phyloP scores from a whole-genome alignment of 2,113 vertebrate species.

The Austrofundulus limnaeus region DNA sequence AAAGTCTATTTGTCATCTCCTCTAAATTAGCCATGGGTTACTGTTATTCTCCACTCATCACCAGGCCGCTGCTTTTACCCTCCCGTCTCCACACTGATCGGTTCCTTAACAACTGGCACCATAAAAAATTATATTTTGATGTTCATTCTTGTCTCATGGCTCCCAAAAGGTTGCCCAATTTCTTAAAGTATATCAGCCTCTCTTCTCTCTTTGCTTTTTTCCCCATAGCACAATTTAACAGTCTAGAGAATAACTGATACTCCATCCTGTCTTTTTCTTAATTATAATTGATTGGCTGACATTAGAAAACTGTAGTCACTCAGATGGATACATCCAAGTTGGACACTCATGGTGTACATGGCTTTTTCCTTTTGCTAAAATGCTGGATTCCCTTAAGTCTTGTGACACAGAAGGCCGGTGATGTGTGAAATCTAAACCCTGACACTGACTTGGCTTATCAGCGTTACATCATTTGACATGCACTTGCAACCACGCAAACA shows the following conservation, averaged over 20 bases:
- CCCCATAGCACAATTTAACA: not conserved
- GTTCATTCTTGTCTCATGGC: constrained; percentile 4
- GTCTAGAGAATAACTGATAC: not conserved
- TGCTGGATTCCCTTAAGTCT: constrained; percentile 15
- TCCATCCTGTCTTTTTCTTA: not conserved
- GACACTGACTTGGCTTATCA: constrained; percentile 37
- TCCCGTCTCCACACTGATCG: constrained; percentile 34
- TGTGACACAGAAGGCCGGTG: constrained; percentile 49
- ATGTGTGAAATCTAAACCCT: constrained; percentile 47
- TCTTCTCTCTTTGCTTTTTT: constrained; percentile 4
- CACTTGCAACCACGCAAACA: constrained; percentile 18
- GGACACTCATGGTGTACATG: constrained; percentile 25
- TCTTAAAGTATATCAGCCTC: too few species aligned
- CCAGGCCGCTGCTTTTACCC: constrained; percentile 46
- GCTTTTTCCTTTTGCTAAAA: constrained; percentile 13
- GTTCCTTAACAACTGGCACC: constrained; percentile 33
- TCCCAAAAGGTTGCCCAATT: not conserved
- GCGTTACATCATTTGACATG: constrained; percentile 23
- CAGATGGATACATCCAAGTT: not conserved
- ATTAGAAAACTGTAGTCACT: constrained; percentile 20
- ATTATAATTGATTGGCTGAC: constrained; percentile 18
- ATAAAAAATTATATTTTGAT: constrained; percentile 27
- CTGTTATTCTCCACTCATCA: constrained; percentile 25
- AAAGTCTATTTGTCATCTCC: constrained; percentile 11
- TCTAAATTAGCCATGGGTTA: constrained; percentile 19